Percentiles rank a stretch among this genome's conserved stretches.
These are phyloP conservation scores for Latrodectus geometricus DNA, from an alignment of 1,140 invertebrate species.

Conservation along the genomic window DNA sequence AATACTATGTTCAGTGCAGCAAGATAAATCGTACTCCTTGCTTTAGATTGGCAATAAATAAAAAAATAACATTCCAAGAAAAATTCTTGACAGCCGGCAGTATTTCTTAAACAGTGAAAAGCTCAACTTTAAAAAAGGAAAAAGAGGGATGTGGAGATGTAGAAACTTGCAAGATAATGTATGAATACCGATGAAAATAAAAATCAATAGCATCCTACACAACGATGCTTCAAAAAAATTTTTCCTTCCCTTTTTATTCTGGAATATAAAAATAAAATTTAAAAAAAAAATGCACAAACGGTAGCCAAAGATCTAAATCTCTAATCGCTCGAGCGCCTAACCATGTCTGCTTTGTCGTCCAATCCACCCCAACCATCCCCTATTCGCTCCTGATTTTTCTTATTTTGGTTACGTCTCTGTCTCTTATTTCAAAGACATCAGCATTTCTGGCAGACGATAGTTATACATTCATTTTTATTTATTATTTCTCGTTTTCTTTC, in stretches of 20 bases:
- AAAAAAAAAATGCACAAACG: conserved; percentile 6
- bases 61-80: too few relatives aligned
- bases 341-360: conserved; percentile 16
- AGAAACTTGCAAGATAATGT: conserved; percentile 8
- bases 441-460: conserved; percentile 40
- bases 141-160: not conserved
- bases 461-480: conserved; percentile 20
- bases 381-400: conserved; percentile 14
- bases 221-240: not conserved
- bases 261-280: not conserved
- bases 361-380: not conserved
- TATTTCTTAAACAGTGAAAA: too few relatives aligned
- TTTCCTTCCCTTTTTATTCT: not conserved
- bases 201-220: not conserved
- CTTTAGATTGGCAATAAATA: too few relatives aligned
- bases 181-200: not conserved
- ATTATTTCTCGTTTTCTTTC: conserved; percentile 3
- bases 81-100: too few relatives aligned
- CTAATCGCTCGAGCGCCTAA: conserved; percentile 40
- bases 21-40: too few relatives aligned
- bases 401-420: conserved; percentile 42
- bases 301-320: conserved; percentile 36
- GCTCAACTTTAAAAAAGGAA: too few relatives aligned
- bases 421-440: conserved; percentile 44
- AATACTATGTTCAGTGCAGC: too few relatives aligned